Percentiles rank a stretch among this genome's conserved stretches.
phyloP scores from a whole-genome alignment of 2,888 invertebrate genomes.

The Neoitamus cyanurus region DNA sequence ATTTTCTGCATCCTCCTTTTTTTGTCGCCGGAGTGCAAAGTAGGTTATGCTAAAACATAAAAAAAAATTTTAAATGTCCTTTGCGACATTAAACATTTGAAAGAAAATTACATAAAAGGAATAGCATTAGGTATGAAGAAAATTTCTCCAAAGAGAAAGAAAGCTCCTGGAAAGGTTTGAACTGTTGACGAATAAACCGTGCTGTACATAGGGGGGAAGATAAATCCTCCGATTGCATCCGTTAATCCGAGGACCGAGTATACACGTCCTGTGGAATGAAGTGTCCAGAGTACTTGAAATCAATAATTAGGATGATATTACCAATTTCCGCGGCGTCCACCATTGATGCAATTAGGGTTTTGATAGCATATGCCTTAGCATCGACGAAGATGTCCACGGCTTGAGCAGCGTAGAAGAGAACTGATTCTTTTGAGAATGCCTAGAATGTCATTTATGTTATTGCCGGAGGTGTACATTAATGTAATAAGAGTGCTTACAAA shows the following conservation, averaged over 20 bases:
- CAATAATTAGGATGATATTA: slow-evolving; percentile 44
- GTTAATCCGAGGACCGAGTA: slow-evolving; percentile 63
- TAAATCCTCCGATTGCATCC: slow-evolving; percentile 63
- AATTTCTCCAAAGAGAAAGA: slow-evolving; percentile 63
- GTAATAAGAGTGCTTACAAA: slow-evolving; percentile 59
- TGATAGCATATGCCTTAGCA: slow-evolving; percentile 63
- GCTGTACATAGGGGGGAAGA: slow-evolving; percentile 64
- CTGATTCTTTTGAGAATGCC: slow-evolving; percentile 61
- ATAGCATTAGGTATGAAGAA: slow-evolving; percentile 63
- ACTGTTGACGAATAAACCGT: slow-evolving; percentile 61
- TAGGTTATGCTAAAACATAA: not conserved
- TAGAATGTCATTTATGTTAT: slow-evolving; percentile 52
- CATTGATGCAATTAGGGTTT: slow-evolving; percentile 63
- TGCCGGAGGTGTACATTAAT: too few relatives aligned
- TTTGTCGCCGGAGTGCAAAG: not conserved
- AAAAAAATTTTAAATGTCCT: not conserved
- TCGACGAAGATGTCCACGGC: slow-evolving; percentile 64
- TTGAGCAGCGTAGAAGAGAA: slow-evolving; percentile 61
- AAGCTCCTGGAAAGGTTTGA: slow-evolving; percentile 63
- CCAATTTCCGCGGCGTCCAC: slow-evolving; percentile 64
- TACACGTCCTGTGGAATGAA: slow-evolving; percentile 50
- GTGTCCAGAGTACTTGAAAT: not conserved
- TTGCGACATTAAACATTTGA: not conserved
- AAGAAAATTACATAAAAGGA: slow-evolving; percentile 61
- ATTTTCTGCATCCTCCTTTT: not conserved